Conservation (phyloP, 1,140 invertebrate species). For the Drosophila bocqueti region DNA sequence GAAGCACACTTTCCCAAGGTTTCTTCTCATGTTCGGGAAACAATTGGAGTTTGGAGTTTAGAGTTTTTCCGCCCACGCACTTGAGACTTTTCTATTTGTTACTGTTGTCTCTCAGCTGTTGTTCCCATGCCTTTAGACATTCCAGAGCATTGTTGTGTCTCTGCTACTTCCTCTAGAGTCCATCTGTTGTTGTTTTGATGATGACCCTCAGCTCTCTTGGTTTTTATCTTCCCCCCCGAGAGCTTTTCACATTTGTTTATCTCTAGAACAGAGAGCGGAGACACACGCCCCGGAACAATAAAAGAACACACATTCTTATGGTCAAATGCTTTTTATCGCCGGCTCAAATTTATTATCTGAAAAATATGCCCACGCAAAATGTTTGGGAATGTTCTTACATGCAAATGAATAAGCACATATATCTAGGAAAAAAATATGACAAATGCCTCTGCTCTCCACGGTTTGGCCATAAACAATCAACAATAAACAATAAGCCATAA, state of each 20-base stretch:
- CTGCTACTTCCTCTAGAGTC: conserved; percentile 25
- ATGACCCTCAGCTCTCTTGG: conserved; percentile 16
- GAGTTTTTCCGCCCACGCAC: conserved; percentile 53
- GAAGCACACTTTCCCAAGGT: conserved; percentile 43
- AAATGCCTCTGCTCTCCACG: conserved; percentile 24
- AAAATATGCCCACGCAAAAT: conserved; percentile 71
- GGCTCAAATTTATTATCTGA: conserved; percentile 75
- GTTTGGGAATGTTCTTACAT: conserved; percentile 59
- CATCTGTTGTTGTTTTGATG: conserved; percentile 21
- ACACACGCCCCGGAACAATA: conserved; percentile 9
- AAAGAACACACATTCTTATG: conserved; percentile 52
- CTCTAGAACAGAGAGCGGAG: conserved; percentile 25
- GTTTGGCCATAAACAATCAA: conserved; percentile 39
- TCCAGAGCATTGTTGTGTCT: conserved; percentile 21
- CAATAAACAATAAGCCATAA: conserved; percentile 74
- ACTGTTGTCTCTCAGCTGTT: conserved; percentile 35
- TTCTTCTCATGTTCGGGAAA: conserved; percentile 16
- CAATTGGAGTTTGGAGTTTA: conserved; percentile 9
- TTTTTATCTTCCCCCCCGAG: conserved; percentile 18
- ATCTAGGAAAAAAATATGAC: conserved; percentile 47
- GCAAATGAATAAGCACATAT: conserved; percentile 60
- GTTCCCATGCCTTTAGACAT: conserved; percentile 52
- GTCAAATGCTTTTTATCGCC: conserved; percentile 68
- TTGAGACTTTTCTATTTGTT: conserved; percentile 36
- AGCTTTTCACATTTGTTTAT: conserved; percentile 66